Evolutionary conservation across 2,797 vertebrate genomes (phyloP).

Genomic region (Pangasius larnaudii): DNA sequence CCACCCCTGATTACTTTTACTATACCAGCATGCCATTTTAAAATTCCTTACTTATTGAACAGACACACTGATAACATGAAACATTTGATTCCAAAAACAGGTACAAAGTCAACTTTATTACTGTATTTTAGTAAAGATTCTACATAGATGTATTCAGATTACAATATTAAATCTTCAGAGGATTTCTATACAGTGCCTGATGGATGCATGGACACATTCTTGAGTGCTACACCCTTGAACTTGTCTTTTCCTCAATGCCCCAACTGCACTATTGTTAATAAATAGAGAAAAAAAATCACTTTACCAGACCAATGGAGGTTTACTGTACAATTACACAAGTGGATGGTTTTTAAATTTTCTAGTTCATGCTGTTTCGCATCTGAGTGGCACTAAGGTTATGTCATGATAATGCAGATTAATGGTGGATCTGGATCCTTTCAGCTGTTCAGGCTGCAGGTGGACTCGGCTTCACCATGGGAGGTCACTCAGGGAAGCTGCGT

Average conservation of each 20-base stretch:
- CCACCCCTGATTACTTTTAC: neutral
- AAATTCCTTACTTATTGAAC: neutral
- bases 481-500: slow-evolving; percentile 15
- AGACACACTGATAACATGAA: neutral
- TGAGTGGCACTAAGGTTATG: slow-evolving; percentile 53
- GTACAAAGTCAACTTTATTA: neutral
- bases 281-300: slow-evolving; percentile 38
- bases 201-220: slow-evolving; percentile 10
- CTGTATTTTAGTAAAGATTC: neutral
- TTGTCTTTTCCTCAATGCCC: slow-evolving; percentile 13
- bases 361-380: slow-evolving; percentile 57
- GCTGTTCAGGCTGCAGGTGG: slow-evolving; percentile 56
- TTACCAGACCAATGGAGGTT: slow-evolving; percentile 45
- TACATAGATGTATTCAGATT: neutral
- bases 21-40: neutral
- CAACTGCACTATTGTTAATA: slow-evolving; percentile 41
- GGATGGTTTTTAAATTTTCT: slow-evolving; percentile 56
- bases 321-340: slow-evolving; percentile 62
- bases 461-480: slow-evolving; percentile 35
- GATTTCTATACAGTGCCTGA: neutral
- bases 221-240: slow-evolving; percentile 7
- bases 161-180: neutral
- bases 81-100: neutral
- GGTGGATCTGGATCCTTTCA: slow-evolving; percentile 48
- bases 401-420: slow-evolving; percentile 63